Percentiles rank a stretch among this genome's conserved stretches.
phyloP scores from a whole-genome alignment of 1,140 invertebrate species.

The Goniozus legneri region DNA sequence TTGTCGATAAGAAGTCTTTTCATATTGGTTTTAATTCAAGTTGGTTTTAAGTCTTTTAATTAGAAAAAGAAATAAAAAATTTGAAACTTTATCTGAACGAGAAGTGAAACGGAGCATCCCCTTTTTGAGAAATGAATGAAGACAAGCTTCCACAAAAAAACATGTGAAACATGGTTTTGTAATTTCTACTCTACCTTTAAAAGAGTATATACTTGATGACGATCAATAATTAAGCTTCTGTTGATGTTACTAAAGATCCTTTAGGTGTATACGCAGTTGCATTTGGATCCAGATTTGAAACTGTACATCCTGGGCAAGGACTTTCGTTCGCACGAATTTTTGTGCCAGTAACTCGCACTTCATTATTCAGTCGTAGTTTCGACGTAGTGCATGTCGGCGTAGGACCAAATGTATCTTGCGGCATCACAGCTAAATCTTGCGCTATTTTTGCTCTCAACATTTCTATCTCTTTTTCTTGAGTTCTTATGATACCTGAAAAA shows the following conservation, averaged over 20 bases:
- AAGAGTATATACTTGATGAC: conserved; percentile 23
- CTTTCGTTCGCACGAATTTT: conserved; percentile 49
- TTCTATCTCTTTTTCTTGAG: conserved; percentile 86
- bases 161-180: conserved; percentile 34
- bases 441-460: conserved; percentile 87
- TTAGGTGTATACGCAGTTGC: conserved; percentile 89
- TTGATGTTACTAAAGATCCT: conserved; percentile 57
- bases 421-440: conserved; percentile 89
- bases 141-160: conserved; percentile 27
- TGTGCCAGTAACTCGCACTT: conserved; percentile 43
- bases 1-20: too few relatives aligned
- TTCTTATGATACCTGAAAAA: conserved; percentile 67
- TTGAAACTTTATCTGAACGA: too few relatives aligned
- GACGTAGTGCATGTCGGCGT: conserved; percentile 54
- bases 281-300: conserved; percentile 83
- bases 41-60: too few relatives aligned
- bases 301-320: conserved; percentile 50
- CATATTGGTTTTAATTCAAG: too few relatives aligned
- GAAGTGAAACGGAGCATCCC: too few relatives aligned
- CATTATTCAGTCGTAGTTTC: conserved; percentile 58
- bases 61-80: too few relatives aligned
- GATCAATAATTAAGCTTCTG: conserved; percentile 58
- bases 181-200: conserved; percentile 26
- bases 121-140: conserved; percentile 7
- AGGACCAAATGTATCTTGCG: conserved; percentile 64